Evolutionary conservation across 2,797 vertebrate genomes (phyloP), one percentile per base, ranked within the genome.

Genomic region (Parambassis ranga): DNA sequence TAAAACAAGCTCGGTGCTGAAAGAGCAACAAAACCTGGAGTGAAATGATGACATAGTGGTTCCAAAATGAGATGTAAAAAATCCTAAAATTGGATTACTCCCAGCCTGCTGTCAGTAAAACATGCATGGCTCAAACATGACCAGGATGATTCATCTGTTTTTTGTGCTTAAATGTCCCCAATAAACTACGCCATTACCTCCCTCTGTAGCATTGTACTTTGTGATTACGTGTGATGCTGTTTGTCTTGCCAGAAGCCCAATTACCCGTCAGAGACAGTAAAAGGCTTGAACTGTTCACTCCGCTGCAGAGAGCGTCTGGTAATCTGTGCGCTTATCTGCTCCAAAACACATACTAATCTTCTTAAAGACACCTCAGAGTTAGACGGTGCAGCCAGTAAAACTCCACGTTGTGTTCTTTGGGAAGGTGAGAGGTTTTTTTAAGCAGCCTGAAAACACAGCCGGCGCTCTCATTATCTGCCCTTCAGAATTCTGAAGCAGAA

Each of bases 291-390:
- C 76, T 81, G 38, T 55, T 18, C 27, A 44, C 76, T 67, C 49
- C 53, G 18, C 41, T 13, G 24, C 26, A 20, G 57, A 73, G 42
- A 52, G 44, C 65, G 50, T 53, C 49, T 71, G 51, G 22, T 83
- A 77, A 81, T 88, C 80, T 76, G 50, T 2, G 2, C 4, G 27
- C 68, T 82, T 75, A 85, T 85, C 83, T 77, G 55, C 62, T 65
- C 66, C 47, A 37, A 65, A 77, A 80, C 70, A 79, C 63, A 33
- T 16, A 48, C 60, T 82, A 83, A 83, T 83, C 81, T 75, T 8
- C 77, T 74, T 77, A 38, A 61, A 77, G 65, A 65, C 71, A 74
- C 76, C 69, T 80, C 18, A 16, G 61, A 79, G 61, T 69, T 44
- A 43, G 53, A 50, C 69, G 22, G 0, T 1, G 62, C n/a, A 0